phyloP scores from a whole-genome alignment of 2,888 invertebrate species.

The Bugula neritina region DNA sequence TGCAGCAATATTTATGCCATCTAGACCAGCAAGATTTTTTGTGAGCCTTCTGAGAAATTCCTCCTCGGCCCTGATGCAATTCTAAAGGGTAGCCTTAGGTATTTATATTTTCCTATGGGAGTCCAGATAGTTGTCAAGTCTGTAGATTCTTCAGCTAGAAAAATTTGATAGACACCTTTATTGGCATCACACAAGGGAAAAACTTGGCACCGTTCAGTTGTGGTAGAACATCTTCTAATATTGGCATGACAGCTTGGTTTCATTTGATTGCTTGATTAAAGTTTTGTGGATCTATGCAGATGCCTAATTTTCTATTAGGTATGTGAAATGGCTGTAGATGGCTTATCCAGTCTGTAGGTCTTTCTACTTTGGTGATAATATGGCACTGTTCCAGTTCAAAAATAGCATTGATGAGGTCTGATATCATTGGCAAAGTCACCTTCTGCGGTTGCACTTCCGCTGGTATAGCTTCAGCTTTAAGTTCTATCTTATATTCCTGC shows the following conservation, averaged over 20 bases:
- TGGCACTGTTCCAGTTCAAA: neutral
- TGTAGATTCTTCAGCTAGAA: too few species aligned
- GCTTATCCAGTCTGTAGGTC: slow-evolving; percentile 1
- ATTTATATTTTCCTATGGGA: too few species aligned
- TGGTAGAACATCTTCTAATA: slow-evolving; percentile 2
- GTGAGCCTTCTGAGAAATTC: slow-evolving; percentile 10
- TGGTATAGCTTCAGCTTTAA: neutral
- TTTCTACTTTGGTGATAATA: neutral
- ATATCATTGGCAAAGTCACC: neutral
- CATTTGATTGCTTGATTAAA: neutral
- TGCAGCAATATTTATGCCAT: neutral
- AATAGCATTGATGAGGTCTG: neutral
- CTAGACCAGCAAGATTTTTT: too few species aligned
- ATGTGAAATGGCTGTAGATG: neutral
- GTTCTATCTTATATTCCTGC: neutral
- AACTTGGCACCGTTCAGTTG: neutral
- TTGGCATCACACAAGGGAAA: slow-evolving; percentile 17
- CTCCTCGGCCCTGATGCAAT: neutral
- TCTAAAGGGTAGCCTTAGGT: too few species aligned
- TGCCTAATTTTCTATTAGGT: neutral
- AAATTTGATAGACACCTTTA: neutral
- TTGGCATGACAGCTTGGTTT: slow-evolving; percentile 3
- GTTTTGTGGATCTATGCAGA: slow-evolving; percentile 20
- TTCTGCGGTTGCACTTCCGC: neutral
- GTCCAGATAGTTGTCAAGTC: too few species aligned